Base-by-base conservation (phyloP, 2,113 vertebrate species). In the Pionites leucogaster region DNA sequence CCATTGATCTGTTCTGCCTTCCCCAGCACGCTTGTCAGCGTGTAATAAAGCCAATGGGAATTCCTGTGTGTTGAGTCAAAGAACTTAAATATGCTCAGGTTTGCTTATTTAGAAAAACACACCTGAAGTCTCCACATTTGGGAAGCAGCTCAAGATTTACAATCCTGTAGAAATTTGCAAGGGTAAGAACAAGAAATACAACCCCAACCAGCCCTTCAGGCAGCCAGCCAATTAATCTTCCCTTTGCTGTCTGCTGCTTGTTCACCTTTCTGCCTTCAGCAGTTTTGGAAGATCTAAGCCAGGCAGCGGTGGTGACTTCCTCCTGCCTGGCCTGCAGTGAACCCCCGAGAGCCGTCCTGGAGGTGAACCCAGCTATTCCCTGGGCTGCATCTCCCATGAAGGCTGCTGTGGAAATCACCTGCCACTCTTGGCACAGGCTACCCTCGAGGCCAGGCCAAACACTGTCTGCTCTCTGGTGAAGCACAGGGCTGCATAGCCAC, bases 71-170 rank as follows among this genome's bases (percentile, higher is more conserved):
- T 92, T 96, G 92, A 96, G 82, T 95, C 95, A 96, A 90, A 95
- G 93, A 92, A 68, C 77, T 91, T 70, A 86, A 92, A 70, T 88
- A 93, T 88, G 92, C 76, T 93, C 70, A 76, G 91, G 89, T 92
- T 87, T 94, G 76, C 89, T 92, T 95, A 55, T 94, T 97, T 84
- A 70, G 64, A 93, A 94, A 92, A 97, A 91, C 94, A 96, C 95
- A 93, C 92, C 96, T 95, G 93, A 96, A 96, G 82, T 94, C 90
- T 96, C 95, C 62, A 59, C 75, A 63, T 94, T 97, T 74, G 88
- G 92, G 95, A 97, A 93, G 89, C 94, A 92, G 80, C 82, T 86
- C 91, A 94, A 96, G 95, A 96, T 97, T 97, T 97, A 97, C 93
- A 95, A 78, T 94, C 93, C 90, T 78, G 92, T 44, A 87, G 94